These are phyloP conservation scores for Cichlasoma orientale DNA, from an alignment of 2,797 vertebrate genomes.

Conservation along the genomic window DNA sequence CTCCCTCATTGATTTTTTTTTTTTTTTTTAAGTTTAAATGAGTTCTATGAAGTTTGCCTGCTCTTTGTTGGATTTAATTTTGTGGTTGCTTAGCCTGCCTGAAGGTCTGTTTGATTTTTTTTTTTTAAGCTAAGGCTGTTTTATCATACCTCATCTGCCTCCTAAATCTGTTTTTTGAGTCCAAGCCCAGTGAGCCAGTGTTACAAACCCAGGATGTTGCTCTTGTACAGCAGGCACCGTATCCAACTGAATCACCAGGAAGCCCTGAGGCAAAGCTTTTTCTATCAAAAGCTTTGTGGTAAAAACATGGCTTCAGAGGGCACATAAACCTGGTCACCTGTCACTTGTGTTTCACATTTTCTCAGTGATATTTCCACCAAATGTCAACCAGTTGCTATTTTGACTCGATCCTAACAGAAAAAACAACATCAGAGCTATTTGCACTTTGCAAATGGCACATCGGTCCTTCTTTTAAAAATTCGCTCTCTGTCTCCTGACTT, in stretches of 20 bases:
- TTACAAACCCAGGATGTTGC: background rate
- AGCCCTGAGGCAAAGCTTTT: constrained; percentile 21
- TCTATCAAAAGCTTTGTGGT: background rate
- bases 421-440: constrained; percentile 3
- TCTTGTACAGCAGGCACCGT: background rate
- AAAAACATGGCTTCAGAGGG: background rate
- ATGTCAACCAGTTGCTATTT: constrained; percentile 24
- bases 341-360: constrained; percentile 32
- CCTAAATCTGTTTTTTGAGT: background rate
- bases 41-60: background rate
- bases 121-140: background rate
- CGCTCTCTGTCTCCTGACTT: background rate
- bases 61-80: background rate
- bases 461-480: background rate
- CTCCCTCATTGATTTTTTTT: fast-evolving
- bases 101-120: background rate
- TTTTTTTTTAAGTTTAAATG: too few relatives aligned
- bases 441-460: background rate
- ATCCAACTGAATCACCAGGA: constrained; percentile 22
- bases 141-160: constrained; percentile 21
- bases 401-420: background rate
- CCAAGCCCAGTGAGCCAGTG: background rate
- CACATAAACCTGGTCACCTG: constrained; percentile 17
- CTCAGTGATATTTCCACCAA: constrained; percentile 24
- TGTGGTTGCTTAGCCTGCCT: background rate